A percentile compares a stretch with the other conserved stretches of the same genome.
Evolutionary conservation across 2,888 invertebrate genomes (phyloP).

Genomic region (Drosophila atripex): DNA sequence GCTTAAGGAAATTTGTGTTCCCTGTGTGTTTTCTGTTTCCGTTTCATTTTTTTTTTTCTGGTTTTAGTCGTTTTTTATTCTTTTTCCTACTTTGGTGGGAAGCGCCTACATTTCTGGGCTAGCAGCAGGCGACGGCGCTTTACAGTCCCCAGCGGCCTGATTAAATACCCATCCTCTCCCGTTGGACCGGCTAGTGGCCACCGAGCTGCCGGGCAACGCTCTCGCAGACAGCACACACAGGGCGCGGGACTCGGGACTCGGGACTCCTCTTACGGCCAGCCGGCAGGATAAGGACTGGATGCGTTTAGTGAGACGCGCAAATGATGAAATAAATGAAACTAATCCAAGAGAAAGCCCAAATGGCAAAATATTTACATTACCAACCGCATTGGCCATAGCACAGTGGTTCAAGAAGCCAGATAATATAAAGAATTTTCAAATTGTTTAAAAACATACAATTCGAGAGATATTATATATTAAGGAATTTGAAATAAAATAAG

Average conservation of each 20-base stretch:
- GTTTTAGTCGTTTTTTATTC: slow-evolving; percentile 5
- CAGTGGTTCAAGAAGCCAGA: slow-evolving; percentile 9
- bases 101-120: slow-evolving; percentile 49
- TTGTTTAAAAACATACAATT: no score
- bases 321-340: slow-evolving; percentile 79
- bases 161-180: slow-evolving; percentile 68
- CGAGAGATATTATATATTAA: no score
- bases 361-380: slow-evolving; percentile 76
- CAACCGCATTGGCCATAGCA: slow-evolving; percentile 59
- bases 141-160: slow-evolving; percentile 79
- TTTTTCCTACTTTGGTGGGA: slow-evolving; percentile 23
- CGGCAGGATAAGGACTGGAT: slow-evolving; percentile 47
- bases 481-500: no score
- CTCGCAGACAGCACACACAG: slow-evolving; percentile 11
- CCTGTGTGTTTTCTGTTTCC: slow-evolving; percentile 18
- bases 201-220: slow-evolving; percentile 38
- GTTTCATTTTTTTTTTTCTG: slow-evolving; percentile 13
- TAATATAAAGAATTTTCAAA: background rate
- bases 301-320: slow-evolving; percentile 75
- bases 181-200: slow-evolving; percentile 28
- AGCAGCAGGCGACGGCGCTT: slow-evolving; percentile 55
- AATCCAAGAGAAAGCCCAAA: slow-evolving; percentile 75
- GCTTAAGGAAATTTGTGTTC: slow-evolving; percentile 66
- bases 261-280: background rate
- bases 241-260: slow-evolving; percentile 8